A percentile compares a stretch with the other conserved stretches of the same genome.
These are phyloP conservation scores for Drosophila eugracilis DNA, from an alignment of 1,140 invertebrate genomes.

Conservation along the genomic window DNA sequence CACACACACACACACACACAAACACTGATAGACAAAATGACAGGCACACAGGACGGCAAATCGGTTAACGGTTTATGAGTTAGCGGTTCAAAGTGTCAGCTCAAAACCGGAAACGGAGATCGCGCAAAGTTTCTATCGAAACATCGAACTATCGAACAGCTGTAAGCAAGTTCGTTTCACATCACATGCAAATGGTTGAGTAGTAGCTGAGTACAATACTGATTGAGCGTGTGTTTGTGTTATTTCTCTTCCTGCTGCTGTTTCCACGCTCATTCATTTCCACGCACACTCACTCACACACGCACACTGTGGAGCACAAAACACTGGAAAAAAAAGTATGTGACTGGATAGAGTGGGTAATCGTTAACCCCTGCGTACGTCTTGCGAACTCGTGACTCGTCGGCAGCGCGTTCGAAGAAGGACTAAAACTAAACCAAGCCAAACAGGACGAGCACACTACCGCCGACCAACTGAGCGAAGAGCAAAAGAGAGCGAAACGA, in stretches of 20 bases:
- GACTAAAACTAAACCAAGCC: conserved; percentile 37
- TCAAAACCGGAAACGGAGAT: conserved; percentile 11
- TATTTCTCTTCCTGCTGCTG: conserved; percentile 40
- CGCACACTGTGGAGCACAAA: conserved; percentile 54
- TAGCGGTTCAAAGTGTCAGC: conserved; percentile 17
- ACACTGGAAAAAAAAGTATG: conserved; percentile 68
- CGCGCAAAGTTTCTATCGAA: conserved; percentile 25
- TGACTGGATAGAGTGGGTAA: conserved; percentile 24
- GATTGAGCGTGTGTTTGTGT: conserved; percentile 41
- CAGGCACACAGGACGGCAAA: conserved; percentile 2
- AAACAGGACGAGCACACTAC: conserved; percentile 35
- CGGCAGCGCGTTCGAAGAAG: conserved; percentile 57
- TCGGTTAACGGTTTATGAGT: conserved; percentile 20
- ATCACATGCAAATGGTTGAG: conserved; percentile 14
- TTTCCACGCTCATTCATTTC: conserved; percentile 32
- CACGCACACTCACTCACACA: conserved; percentile 19
- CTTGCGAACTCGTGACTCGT: conserved; percentile 58
- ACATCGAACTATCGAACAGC: conserved; percentile 20
- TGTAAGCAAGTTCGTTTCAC: conserved; percentile 19
- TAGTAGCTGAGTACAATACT: conserved; percentile 7
- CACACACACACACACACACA: conserved; percentile 4
- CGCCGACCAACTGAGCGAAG: conserved; percentile 25
- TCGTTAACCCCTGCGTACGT: conserved; percentile 55
- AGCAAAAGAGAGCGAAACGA: conserved; percentile 3
- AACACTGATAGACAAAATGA: neutral